Evolutionary conservation across 2,888 invertebrate species (phyloP).

Genomic region (Cheilosia soror): DNA sequence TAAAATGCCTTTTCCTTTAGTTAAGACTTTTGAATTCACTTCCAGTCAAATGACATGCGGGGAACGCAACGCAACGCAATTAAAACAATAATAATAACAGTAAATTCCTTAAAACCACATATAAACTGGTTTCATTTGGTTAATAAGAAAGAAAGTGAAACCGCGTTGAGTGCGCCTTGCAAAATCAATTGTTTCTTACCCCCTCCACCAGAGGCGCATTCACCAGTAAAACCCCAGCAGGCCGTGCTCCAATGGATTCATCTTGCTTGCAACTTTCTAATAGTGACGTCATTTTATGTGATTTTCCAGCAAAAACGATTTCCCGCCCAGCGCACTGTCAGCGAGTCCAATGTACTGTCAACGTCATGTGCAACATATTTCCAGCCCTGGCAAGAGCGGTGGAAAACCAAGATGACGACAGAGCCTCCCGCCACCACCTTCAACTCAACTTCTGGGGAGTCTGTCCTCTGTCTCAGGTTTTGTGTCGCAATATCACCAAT

Average conservation of each 20-base stretch:
- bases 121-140: constrained; percentile 48
- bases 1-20: constrained; percentile 1
- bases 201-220: not conserved
- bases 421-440: not conserved
- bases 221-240: no score
- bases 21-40: not conserved
- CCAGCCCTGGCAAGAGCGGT: constrained; percentile 18
- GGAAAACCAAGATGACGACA: constrained; percentile 6
- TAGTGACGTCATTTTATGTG: constrained; percentile 37
- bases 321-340: constrained; percentile 21
- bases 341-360: constrained; percentile 32
- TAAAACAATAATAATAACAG: constrained; percentile 46
- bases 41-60: constrained; percentile 13
- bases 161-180: constrained; percentile 22
- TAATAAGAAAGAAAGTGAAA: constrained; percentile 61
- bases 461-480: constrained; percentile 10
- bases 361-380: constrained; percentile 8
- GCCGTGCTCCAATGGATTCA: constrained; percentile 4
- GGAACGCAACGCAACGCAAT: constrained; percentile 16
- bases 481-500: constrained; percentile 28
- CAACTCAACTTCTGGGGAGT: not conserved
- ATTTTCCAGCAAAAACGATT: constrained; percentile 20
- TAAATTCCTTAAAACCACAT: constrained; percentile 55
- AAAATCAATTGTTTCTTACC: constrained; percentile 47
- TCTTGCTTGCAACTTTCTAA: constrained; percentile 37